Evolutionary conservation across 1,140 invertebrate genomes (phyloP).

Genomic region (Samia ricini): DNA sequence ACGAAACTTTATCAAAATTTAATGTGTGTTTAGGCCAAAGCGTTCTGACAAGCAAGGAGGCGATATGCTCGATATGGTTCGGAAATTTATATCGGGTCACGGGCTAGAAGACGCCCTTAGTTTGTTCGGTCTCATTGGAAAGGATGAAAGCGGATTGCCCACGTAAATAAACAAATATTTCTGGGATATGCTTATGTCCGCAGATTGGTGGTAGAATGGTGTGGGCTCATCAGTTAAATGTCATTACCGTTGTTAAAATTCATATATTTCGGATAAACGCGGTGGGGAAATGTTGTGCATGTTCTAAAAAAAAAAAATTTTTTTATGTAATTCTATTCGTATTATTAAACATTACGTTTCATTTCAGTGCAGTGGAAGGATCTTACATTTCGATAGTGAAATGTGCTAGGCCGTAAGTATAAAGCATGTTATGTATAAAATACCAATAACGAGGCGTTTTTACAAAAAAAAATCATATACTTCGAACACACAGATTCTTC

Average conservation of each 20-base stretch:
- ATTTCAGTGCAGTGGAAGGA: constrained; percentile 65
- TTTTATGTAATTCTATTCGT: not conserved
- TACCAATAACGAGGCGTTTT: not conserved
- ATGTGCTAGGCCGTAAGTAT: constrained; percentile 75
- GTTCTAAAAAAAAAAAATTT: not conserved
- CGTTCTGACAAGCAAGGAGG: constrained; percentile 37
- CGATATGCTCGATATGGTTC: constrained; percentile 46
- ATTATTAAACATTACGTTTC: constrained; percentile 1
- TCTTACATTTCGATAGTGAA: constrained; percentile 74
- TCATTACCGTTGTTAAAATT: constrained; percentile 1
- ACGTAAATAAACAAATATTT: constrained; percentile 45
- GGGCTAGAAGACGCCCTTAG: constrained; percentile 52
- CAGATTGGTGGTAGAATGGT: constrained; percentile 41
- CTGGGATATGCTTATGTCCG: constrained; percentile 36
- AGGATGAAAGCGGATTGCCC: constrained; percentile 42
- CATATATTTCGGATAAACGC: not conserved
- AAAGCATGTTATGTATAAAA: not conserved
- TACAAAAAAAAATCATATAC: not conserved
- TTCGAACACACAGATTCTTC: constrained; percentile 83
- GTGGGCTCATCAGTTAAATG: constrained; percentile 3
- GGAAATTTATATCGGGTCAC: constrained; percentile 59
- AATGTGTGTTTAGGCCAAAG: constrained; percentile 56
- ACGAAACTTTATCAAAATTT: not conserved
- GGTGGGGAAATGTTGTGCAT: not conserved
- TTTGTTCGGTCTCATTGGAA: constrained; percentile 46